Evolutionary conservation across 2,113 vertebrate genomes (phyloP).

Genomic region (Lota lota): DNA sequence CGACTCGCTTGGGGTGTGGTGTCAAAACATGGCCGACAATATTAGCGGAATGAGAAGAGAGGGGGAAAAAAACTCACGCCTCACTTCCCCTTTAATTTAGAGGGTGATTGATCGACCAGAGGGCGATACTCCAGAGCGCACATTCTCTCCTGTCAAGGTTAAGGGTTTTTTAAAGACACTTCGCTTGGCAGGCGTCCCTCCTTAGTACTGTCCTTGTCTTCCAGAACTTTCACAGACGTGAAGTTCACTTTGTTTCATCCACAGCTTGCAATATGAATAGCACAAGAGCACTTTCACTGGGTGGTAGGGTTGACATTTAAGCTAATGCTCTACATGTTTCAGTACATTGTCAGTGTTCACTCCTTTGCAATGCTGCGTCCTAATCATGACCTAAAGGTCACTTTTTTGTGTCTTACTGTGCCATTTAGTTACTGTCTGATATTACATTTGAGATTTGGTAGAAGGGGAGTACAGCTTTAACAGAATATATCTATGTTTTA

Average conservation of each 20-base stretch:
- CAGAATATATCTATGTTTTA: no score
- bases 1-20: background rate
- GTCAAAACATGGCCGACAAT: background rate
- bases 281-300: background rate
- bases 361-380: no score
- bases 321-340: no score
- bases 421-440: no score
- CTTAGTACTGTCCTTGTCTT: constrained; percentile 36
- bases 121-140: constrained; percentile 42
- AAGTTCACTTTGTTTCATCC: constrained; percentile 43
- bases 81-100: constrained; percentile 56
- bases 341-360: no score
- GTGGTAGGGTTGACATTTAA: no score
- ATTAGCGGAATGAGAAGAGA: background rate
- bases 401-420: no score
- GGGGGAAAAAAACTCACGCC: constrained; percentile 15
- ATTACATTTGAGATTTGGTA: no score
- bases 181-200: constrained; percentile 28
- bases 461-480: no score
- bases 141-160: constrained; percentile 34
- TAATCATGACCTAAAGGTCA: no score
- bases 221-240: constrained; percentile 38
- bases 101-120: constrained; percentile 67
- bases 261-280: constrained; percentile 1
- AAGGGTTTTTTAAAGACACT: background rate